Percentiles rank a stretch among this genome's conserved stretches.
Evolutionary conservation across 2,888 invertebrate species (phyloP).

Genomic region (Acanthosepion lycidas): DNA sequence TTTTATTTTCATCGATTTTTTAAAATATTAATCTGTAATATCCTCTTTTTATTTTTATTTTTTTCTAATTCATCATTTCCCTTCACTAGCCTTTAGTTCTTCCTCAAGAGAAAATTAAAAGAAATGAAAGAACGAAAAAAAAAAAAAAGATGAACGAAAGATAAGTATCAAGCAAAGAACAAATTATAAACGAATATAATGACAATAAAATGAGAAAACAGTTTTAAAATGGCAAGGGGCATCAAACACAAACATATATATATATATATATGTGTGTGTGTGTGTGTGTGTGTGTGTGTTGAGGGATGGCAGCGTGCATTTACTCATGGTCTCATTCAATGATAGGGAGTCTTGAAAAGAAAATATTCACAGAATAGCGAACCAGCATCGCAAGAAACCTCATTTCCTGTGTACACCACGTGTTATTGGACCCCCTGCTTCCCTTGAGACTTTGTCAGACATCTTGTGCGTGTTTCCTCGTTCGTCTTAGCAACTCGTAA

Average conservation of each 20-base stretch:
- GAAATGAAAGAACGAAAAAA: too few relatives aligned
- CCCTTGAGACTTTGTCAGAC: constrained; percentile 33
- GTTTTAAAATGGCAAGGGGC: too few relatives aligned
- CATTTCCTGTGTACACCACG: neutral
- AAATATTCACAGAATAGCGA: neutral
- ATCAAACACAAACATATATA: neutral
- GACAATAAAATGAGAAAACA: too few relatives aligned
- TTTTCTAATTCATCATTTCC: too few relatives aligned
- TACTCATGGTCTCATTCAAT: constrained; percentile 4
- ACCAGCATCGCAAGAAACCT: constrained; percentile 33
- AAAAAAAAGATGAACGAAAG: too few relatives aligned
- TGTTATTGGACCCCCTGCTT: constrained; percentile 22
- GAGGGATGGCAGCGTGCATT: neutral
- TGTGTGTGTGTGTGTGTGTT: neutral
- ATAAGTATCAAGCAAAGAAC: too few relatives aligned
- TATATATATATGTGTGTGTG: neutral
- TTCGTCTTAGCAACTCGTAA: constrained; percentile 33
- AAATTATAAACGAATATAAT: too few relatives aligned
- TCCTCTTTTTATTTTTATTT: too few relatives aligned
- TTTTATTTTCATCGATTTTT: too few relatives aligned
- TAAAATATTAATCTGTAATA: too few relatives aligned
- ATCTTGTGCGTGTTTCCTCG: neutral
- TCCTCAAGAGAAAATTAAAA: too few relatives aligned
- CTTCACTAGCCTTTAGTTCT: too few relatives aligned
- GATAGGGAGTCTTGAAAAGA: neutral